A percentile compares a stretch with the other conserved stretches of the same genome.
phyloP scores from a whole-genome alignment of 2,797 vertebrate genomes.

The Esox masquinongy region DNA sequence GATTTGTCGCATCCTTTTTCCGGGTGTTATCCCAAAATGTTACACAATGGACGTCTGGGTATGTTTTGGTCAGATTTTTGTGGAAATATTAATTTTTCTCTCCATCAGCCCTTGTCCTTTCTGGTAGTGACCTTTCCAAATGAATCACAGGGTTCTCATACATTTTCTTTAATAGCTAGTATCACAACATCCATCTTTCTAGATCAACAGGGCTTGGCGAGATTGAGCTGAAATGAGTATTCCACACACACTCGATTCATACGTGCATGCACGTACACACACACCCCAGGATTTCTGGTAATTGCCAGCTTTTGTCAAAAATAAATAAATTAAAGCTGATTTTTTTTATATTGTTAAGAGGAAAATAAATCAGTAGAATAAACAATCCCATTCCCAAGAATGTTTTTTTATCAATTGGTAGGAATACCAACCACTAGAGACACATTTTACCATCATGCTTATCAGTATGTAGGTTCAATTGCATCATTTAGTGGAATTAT shows the following conservation, averaged over 20 bases:
- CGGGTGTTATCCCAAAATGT: not conserved
- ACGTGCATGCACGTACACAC: not conserved
- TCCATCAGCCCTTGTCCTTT: conserved; percentile 1
- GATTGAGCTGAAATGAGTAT: not conserved
- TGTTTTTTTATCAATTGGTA: too few species aligned
- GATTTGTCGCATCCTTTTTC: not conserved
- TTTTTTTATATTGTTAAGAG: too few species aligned
- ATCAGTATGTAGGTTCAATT: too few species aligned
- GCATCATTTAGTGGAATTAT: too few species aligned
- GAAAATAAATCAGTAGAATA: too few species aligned
- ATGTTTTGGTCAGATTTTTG: conserved; percentile 8
- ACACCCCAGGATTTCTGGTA: not conserved
- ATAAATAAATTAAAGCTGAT: too few species aligned
- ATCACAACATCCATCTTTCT: not conserved
- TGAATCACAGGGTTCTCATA: not conserved
- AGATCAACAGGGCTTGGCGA: not conserved
- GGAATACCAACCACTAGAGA: too few species aligned
- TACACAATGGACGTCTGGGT: conserved; percentile 27
- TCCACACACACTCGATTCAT: not conserved
- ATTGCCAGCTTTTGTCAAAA: too few species aligned
- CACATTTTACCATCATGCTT: too few species aligned
- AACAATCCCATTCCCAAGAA: too few species aligned
- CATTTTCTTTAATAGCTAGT: not conserved
- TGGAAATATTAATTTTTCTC: not conserved
- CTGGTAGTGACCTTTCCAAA: conserved; percentile 8